Evolutionary conservation across 2,797 vertebrate species (phyloP), one percentile per base, ranked within the genome.

Genomic region (Harpagifer antarcticus): DNA sequence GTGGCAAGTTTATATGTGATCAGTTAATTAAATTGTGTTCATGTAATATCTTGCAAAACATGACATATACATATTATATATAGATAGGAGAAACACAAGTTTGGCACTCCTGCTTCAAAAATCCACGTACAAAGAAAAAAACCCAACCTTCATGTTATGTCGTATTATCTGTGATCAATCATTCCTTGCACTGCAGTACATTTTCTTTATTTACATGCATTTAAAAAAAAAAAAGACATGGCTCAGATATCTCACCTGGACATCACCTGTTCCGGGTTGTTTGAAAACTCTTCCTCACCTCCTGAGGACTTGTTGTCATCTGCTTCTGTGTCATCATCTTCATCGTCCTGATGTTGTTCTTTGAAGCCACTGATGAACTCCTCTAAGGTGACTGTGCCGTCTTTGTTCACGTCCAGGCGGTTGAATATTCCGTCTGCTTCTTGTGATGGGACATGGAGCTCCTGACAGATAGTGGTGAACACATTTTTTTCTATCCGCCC

Each of bases 331-430:
- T 13, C 5, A 2, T 60, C 66, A 5, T 68, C 61, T 6, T 56
- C 43, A 9, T 75, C 37, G 17, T 57, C 52, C 15, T 72, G 3
- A 7, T 74, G 31, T 9, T 49, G 81, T 3, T 85, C 73, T 17
- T 64, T 72, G 68, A 90, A 91, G 19, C 89, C 81, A 1, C 61
- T 74, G 62, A 92, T 75, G 42, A 91, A 87, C 83, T 92, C 89
- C 27, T 90, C 85, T 44, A 89, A 74, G 9, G 84, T 91, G 49
- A 88, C 86, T 0, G 77, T 84, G 23, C 84, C 86, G 3, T 86
- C 86, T 10, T 60, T 75, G 78, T 92, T 73, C 0, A 75, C 7
- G 0, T 91, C 88, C 70, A 90, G 78, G 3, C 70, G 74, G 15
- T 81, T 68, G 48, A 90, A 93, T 47, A 91, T 81, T 9, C 60